Base-by-base conservation (phyloP, 2,113 vertebrate genomes). In the Climacteris rufus region DNA sequence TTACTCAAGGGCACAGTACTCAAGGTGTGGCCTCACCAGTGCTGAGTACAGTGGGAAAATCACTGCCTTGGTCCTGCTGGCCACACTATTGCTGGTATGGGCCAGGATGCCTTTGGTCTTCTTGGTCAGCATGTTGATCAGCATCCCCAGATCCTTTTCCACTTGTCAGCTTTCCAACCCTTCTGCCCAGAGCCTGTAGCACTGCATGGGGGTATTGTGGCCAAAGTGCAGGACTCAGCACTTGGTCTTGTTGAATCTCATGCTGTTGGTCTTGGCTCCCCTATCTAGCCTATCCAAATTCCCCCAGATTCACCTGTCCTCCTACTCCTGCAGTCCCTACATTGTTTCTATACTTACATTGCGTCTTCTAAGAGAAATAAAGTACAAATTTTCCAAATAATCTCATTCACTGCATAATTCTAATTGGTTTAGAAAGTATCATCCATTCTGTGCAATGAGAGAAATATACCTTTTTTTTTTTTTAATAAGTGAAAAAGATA, bases 41-140 rank as follows among this genome's bases (percentile, higher is more conserved):
- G 18, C 27, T 0, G 0, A 17, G 27, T 13, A 47, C 4, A 7
- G 11, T 31, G 25, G 21, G 8, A 35, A 0, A 1, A 54, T 69
- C 30, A 10, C 8, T 27, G 27, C 25, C 18, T 30, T 53, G 1
- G 3, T 60, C 7, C n/a, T 49, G 40, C 47, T 42, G 49, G 2
- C 12, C 49, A 28, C 25, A 6, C 12, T 54, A 8, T 19, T 69
- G 20, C 31, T 90, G 47, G 15, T 31, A 47, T 17, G 40, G 21
- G 14, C 9, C 45, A 68, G 47, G 15, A 54, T 61, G 30, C 9
- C 40, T 7, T 5, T 30, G 45, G 39, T 14, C 28, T 30, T 45
- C 13, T 59, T 53, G 61, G 39, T 21, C 61, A 83, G 21, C n/a
- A 54, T 49, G 7, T 28, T 40, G 12, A 54, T 22, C 63, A 49